Evolutionary conservation across 1,140 invertebrate genomes (phyloP).

Genomic region (Cyclargus thomasi): DNA sequence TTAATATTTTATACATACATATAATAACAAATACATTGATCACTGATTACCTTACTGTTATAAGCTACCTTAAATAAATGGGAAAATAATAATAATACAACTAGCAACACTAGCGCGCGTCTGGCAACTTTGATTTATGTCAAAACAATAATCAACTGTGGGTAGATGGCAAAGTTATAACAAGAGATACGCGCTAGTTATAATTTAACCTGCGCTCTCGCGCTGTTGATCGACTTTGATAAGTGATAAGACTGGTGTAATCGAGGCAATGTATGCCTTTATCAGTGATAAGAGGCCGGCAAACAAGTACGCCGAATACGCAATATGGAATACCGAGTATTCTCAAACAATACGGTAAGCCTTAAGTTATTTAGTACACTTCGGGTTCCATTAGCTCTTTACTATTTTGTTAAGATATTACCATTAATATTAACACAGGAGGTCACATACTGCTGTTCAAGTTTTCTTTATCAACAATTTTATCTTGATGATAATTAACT

Average conservation of each 20-base stretch:
- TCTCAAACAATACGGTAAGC: slow-evolving; percentile 56
- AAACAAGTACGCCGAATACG: slow-evolving; percentile 53
- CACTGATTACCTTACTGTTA: too few relatives aligned
- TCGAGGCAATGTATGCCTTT: slow-evolving; percentile 62
- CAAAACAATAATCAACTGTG: slow-evolving; percentile 11
- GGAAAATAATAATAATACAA: not conserved
- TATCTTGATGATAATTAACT: too few relatives aligned
- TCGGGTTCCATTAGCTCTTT: too few relatives aligned
- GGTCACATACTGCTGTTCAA: too few relatives aligned
- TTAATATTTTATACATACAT: too few relatives aligned
- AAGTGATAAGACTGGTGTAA: slow-evolving; percentile 57
- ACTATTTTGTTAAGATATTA: too few relatives aligned
- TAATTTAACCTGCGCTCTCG: slow-evolving; percentile 28
- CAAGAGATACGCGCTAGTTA: slow-evolving; percentile 7
- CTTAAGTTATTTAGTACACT: not conserved
- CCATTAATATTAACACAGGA: too few relatives aligned
- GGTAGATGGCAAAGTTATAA: slow-evolving; percentile 26
- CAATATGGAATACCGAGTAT: slow-evolving; percentile 38
- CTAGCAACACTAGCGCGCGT: not conserved
- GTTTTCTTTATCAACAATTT: too few relatives aligned
- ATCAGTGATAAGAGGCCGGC: slow-evolving; percentile 61
- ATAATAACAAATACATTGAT: too few relatives aligned
- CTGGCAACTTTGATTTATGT: not conserved
- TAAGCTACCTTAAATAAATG: too few relatives aligned
- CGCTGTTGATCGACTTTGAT: slow-evolving; percentile 56